phyloP scores from a whole-genome alignment of 2,113 vertebrate species.

The Amia ocellicauda region DNA sequence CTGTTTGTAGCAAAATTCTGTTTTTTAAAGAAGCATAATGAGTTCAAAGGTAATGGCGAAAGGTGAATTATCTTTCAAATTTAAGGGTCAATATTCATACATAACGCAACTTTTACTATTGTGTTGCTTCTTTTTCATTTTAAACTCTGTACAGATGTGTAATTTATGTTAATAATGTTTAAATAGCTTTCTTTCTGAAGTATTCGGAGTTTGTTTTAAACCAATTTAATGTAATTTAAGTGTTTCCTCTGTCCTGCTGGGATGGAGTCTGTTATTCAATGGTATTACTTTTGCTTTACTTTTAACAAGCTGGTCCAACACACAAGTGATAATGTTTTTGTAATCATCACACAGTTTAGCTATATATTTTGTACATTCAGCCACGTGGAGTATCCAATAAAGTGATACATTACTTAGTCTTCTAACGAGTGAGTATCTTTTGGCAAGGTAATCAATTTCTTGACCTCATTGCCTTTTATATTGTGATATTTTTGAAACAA shows the following conservation, averaged over 20 bases:
- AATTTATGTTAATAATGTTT: slow-evolving; percentile 79
- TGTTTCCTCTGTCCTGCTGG: slow-evolving; percentile 50
- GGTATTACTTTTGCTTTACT: slow-evolving; percentile 36
- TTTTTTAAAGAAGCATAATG: no score
- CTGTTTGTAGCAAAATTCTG: no score
- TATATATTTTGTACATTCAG: slow-evolving; percentile 52
- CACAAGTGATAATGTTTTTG: slow-evolving; percentile 31
- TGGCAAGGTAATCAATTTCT: no score
- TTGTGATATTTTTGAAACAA: no score
- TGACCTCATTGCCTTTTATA: background rate
- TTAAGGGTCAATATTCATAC: background rate
- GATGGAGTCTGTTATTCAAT: slow-evolving; percentile 46
- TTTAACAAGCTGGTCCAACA: slow-evolving; percentile 49
- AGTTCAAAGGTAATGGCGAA: no score
- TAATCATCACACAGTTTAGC: slow-evolving; percentile 37
- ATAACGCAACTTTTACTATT: slow-evolving; percentile 47
- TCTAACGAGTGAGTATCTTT: no score
- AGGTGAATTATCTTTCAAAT: background rate
- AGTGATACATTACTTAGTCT: slow-evolving; percentile 47
- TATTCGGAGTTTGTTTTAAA: slow-evolving; percentile 43
- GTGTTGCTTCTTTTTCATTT: slow-evolving; percentile 48
- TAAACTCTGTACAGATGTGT: slow-evolving; percentile 75
- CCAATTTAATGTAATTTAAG: slow-evolving; percentile 60
- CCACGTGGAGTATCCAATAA: slow-evolving; percentile 63
- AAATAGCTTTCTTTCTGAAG: slow-evolving; percentile 54